Evolutionary conservation across 1,140 invertebrate genomes (phyloP).

Genomic region (Polypedilum vanderplanki): DNA sequence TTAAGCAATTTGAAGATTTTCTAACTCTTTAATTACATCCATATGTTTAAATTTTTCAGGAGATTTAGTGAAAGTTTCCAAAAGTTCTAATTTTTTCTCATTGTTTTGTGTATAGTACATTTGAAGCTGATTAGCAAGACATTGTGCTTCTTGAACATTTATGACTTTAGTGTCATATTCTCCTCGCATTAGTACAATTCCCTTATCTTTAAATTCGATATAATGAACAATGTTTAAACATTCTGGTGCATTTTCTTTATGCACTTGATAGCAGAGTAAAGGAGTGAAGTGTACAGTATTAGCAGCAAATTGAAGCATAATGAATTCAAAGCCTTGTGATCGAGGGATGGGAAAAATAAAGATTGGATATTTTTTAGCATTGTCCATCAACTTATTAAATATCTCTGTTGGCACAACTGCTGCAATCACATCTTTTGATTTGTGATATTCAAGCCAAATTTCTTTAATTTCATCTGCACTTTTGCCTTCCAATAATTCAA

Average conservation of each 20-base stretch:
- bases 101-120: slow-evolving; percentile 71
- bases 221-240: slow-evolving; percentile 79
- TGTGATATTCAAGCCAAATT: slow-evolving; percentile 78
- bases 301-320: slow-evolving; percentile 67
- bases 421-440: slow-evolving; percentile 64
- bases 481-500: slow-evolving; percentile 68
- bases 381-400: slow-evolving; percentile 53
- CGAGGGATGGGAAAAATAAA: slow-evolving; percentile 79
- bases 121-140: slow-evolving; percentile 76
- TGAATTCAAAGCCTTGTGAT: slow-evolving; percentile 80
- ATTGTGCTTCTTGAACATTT: slow-evolving; percentile 70
- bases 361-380: slow-evolving; percentile 54
- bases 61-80: slow-evolving; percentile 62
- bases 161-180: slow-evolving; percentile 80
- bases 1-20: slow-evolving; percentile 55
- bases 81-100: slow-evolving; percentile 53
- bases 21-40: slow-evolving; percentile 73
- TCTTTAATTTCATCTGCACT: slow-evolving; percentile 61
- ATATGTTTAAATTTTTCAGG: slow-evolving; percentile 75
- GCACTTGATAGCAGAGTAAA: slow-evolving; percentile 75
- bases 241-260: slow-evolving; percentile 87
- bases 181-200: slow-evolving; percentile 77
- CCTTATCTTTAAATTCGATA: slow-evolving; percentile 71
- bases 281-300: slow-evolving; percentile 81
- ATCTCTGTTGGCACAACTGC: slow-evolving; percentile 57